A percentile compares a stretch with the other conserved stretches of the same genome.
phyloP scores from a whole-genome alignment of 2,888 invertebrate genomes.

The Linhomoeus sp. region DNA sequence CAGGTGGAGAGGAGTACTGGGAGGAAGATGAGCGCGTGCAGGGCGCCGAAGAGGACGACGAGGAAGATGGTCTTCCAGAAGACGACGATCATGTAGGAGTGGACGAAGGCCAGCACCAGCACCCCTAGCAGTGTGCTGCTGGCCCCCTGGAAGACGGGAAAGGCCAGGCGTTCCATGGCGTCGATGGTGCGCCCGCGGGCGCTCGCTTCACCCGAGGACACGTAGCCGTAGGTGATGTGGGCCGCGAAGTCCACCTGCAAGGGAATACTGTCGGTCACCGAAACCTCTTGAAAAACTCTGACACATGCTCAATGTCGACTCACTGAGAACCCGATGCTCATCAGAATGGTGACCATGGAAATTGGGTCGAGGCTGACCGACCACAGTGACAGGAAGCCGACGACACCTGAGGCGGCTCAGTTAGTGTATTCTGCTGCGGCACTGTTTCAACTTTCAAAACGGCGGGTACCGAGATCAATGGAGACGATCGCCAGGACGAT shows the following conservation, averaged over 20 bases:
- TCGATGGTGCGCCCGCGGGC: constrained; percentile 32
- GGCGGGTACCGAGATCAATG: constrained; percentile 19
- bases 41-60: constrained; percentile 73
- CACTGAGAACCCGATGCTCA: constrained; percentile 85
- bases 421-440: background rate
- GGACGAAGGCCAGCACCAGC: constrained; percentile 60
- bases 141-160: constrained; percentile 38
- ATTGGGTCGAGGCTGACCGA: constrained; percentile 59
- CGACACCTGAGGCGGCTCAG: constrained; percentile 40
- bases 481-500: constrained; percentile 66
- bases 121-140: constrained; percentile 74
- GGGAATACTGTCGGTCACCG: no score
- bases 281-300: no score
- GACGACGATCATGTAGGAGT: constrained; percentile 70
- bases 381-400: constrained; percentile 89
- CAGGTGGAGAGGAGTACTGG: constrained; percentile 35
- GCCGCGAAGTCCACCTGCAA: constrained; percentile 62
- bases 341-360: constrained; percentile 86
- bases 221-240: constrained; percentile 82
- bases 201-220: constrained; percentile 37
- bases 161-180: constrained; percentile 23
- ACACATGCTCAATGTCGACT: no score
- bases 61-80: constrained; percentile 93
- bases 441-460: background rate
- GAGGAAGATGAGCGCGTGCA: constrained; percentile 72